Evolutionary conservation across 2,888 invertebrate genomes (phyloP).

Genomic region (Cloeon dipterum): DNA sequence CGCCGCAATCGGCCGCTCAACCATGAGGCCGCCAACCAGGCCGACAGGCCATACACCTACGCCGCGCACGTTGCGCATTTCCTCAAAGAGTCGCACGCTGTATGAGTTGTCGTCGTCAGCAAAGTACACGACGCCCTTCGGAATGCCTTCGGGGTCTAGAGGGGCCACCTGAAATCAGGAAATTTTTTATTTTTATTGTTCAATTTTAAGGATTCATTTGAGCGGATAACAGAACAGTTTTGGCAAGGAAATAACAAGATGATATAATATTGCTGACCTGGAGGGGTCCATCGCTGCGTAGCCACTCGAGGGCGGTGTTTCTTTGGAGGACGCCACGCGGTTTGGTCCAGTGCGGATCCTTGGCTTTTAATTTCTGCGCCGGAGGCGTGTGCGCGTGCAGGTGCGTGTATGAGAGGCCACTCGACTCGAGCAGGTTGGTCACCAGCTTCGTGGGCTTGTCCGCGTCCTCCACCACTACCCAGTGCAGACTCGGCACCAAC

Average conservation of each 20-base stretch:
- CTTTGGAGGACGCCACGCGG: conserved; percentile 82
- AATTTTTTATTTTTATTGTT: too few species aligned
- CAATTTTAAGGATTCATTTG: too few species aligned
- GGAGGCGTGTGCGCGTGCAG: conserved; percentile 44
- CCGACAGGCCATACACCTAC: conserved; percentile 94
- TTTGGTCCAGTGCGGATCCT: conserved; percentile 48
- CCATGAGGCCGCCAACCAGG: conserved; percentile 81
- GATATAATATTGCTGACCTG: too few species aligned
- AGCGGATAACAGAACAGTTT: too few species aligned
- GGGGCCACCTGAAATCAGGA: too few species aligned
- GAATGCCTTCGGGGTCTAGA: too few species aligned
- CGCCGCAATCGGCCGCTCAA: conserved; percentile 67
- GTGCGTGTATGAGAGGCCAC: conserved; percentile 38
- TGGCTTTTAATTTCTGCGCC: conserved; percentile 38
- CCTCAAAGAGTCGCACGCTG: conserved; percentile 65
- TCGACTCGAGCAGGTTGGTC: conserved; percentile 39
- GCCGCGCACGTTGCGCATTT: conserved; percentile 33
- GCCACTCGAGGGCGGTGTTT: conserved; percentile 66
- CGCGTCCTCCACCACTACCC: conserved; percentile 85
- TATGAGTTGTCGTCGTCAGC: conserved; percentile 97
- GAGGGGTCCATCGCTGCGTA: conserved; percentile 35
- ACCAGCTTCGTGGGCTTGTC: conserved; percentile 43
- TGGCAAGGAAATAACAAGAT: too few species aligned
- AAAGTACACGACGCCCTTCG: conserved; percentile 67
- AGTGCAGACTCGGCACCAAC: conserved; percentile 69